These are phyloP conservation scores for Nautilus pompilius DNA, from an alignment of 1,140 invertebrate genomes.

Conservation along the genomic window DNA sequence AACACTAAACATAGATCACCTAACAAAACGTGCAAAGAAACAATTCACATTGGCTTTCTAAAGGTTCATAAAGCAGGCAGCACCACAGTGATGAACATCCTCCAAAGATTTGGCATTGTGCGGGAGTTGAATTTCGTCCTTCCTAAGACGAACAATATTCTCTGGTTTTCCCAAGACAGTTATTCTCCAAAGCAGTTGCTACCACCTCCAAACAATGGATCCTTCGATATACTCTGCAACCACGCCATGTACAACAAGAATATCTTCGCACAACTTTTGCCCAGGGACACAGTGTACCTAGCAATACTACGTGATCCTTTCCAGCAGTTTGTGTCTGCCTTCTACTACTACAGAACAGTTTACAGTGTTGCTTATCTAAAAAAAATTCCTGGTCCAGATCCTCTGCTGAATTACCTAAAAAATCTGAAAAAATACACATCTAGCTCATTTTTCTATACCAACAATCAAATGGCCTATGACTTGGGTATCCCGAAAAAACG, in stretches of 20 bases:
- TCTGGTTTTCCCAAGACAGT: constrained; percentile 12
- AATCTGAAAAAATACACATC: constrained; percentile 10
- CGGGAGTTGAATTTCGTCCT: constrained; percentile 30
- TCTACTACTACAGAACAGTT: constrained; percentile 24
- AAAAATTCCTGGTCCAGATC: constrained; percentile 18
- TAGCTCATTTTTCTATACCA: neutral
- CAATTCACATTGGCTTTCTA: constrained; percentile 14
- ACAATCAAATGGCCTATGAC: constrained; percentile 37
- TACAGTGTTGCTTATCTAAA: constrained; percentile 15
- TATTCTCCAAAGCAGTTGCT: constrained; percentile 7
- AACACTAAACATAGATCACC: no score
- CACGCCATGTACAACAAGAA: constrained; percentile 32
- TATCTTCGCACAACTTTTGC: constrained; percentile 19
- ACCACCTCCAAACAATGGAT: constrained; percentile 4
- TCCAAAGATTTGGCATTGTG: constrained; percentile 28
- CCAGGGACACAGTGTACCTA: constrained; percentile 30
- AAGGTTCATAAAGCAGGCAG: constrained; percentile 44
- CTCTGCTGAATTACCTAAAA: constrained; percentile 22
- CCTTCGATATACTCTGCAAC: constrained; percentile 33
- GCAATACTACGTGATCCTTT: constrained; percentile 37
- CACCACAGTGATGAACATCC: constrained; percentile 33
- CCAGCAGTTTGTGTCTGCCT: constrained; percentile 35
- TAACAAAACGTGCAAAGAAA: neutral
- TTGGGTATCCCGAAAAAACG: constrained; percentile 21
- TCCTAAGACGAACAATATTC: constrained; percentile 13